A percentile compares a stretch with the other conserved stretches of the same genome.
Evolutionary conservation across 2,113 vertebrate species (phyloP).

Genomic region (Onychostruthus taczanowskii): DNA sequence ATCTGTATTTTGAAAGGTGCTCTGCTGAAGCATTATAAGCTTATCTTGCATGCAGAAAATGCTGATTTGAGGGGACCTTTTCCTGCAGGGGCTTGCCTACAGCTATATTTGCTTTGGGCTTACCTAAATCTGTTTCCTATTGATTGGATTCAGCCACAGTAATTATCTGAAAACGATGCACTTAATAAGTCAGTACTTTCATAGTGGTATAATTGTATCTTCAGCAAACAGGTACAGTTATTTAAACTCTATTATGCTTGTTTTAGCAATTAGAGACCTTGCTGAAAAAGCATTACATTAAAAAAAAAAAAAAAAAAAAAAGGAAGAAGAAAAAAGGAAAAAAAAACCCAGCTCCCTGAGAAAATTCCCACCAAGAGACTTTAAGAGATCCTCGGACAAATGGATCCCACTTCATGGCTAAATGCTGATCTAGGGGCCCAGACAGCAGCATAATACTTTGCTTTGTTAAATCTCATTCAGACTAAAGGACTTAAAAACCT

Average conservation of each 20-base stretch:
- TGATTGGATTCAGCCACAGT: neutral
- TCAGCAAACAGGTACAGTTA: neutral
- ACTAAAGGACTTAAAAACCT: neutral
- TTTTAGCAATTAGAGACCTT: neutral
- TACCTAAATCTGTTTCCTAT: conserved; percentile 4
- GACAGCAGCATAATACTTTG: neutral
- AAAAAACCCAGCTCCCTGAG: neutral
- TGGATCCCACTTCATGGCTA: neutral
- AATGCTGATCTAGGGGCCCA: neutral
- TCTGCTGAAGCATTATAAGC: neutral
- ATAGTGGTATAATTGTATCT: neutral
- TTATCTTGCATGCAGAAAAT: neutral
- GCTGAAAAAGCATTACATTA: neutral
- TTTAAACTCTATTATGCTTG: neutral
- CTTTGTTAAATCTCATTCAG: neutral
- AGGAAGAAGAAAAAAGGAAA: neutral
- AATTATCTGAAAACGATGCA: neutral
- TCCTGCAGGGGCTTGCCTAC: neutral
- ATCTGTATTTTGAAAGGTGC: neutral
- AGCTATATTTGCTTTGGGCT: neutral
- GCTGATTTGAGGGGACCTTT: neutral
- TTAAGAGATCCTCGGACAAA: neutral
- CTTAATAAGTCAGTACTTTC: neutral
- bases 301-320: neutral
- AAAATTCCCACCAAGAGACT: neutral